Evolutionary conservation across 2,113 vertebrate genomes (phyloP).

Genomic region (Cettia cetti): DNA sequence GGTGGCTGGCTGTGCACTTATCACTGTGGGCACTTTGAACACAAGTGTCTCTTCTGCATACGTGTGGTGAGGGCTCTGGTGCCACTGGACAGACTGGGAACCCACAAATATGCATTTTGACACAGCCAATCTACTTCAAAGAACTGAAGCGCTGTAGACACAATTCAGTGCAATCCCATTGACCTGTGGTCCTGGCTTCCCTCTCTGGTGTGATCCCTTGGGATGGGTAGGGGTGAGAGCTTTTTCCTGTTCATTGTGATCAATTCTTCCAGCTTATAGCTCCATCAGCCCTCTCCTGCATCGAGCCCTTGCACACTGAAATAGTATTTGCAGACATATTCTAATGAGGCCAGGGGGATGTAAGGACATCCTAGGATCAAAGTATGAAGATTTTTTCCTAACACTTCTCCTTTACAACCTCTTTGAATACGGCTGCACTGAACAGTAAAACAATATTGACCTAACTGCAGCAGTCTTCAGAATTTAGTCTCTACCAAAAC

Average conservation of each 20-base stretch:
- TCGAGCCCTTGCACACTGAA: background rate
- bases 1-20: background rate
- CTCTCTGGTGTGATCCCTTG: background rate
- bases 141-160: background rate
- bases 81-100: fast-evolving
- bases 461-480: background rate
- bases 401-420: background rate
- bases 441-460: background rate
- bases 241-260: background rate
- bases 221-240: background rate
- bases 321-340: background rate
- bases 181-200: background rate
- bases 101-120: background rate
- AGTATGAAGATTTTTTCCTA: background rate
- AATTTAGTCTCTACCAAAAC: background rate
- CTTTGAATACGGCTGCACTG: background rate
- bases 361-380: background rate
- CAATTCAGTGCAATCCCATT: fast-evolving
- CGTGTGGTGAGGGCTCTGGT: fast-evolving
- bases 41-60: fast-evolving
- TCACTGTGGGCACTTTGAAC: background rate
- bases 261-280: background rate
- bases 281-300: background rate
- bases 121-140: background rate
- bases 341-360: background rate